Evolutionary conservation across 2,888 invertebrate species (phyloP).

Genomic region (Stenoptilia bipunctidactyla): DNA sequence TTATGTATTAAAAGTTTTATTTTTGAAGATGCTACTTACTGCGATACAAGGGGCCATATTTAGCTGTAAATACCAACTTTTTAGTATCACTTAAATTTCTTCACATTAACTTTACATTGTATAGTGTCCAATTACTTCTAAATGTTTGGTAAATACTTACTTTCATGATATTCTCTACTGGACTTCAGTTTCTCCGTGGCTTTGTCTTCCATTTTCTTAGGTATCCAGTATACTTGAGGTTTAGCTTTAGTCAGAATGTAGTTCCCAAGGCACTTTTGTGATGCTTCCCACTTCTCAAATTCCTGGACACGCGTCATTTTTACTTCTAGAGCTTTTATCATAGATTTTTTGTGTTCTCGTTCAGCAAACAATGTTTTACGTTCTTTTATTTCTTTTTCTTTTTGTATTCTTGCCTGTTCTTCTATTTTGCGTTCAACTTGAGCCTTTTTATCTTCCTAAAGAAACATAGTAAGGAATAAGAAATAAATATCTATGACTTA

Average conservation of each 20-base stretch:
- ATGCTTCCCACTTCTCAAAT: constrained; percentile 87
- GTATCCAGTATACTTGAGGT: constrained; percentile 90
- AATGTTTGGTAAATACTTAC: too few species aligned
- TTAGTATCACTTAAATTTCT: too few species aligned
- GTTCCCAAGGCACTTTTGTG: constrained; percentile 80
- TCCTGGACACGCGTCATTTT: constrained; percentile 91
- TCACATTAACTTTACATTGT: not conserved
- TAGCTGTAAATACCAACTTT: constrained; percentile 40
- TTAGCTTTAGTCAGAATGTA: constrained; percentile 90
- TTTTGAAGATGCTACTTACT: constrained; percentile 33
- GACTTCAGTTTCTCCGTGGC: constrained; percentile 76
- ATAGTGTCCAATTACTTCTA: constrained; percentile 1
- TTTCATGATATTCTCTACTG: constrained; percentile 74
- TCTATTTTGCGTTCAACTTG: constrained; percentile 95
- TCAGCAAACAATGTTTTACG: constrained; percentile 87
- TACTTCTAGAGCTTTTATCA: constrained; percentile 89
- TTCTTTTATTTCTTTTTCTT: constrained; percentile 85
- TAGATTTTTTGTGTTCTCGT: constrained; percentile 88
- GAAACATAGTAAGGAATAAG: too few species aligned
- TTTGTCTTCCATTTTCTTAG: constrained; percentile 80
- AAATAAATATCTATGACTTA: too few species aligned
- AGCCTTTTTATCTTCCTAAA: constrained; percentile 66
- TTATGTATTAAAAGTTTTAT: not conserved
- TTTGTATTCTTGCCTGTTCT: constrained; percentile 88
- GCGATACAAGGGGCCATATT: constrained; percentile 40